A percentile compares a stretch with the other conserved stretches of the same genome.
Evolutionary conservation across 2,888 invertebrate species (phyloP).

Genomic region (Polydrusus pterygomalis): DNA sequence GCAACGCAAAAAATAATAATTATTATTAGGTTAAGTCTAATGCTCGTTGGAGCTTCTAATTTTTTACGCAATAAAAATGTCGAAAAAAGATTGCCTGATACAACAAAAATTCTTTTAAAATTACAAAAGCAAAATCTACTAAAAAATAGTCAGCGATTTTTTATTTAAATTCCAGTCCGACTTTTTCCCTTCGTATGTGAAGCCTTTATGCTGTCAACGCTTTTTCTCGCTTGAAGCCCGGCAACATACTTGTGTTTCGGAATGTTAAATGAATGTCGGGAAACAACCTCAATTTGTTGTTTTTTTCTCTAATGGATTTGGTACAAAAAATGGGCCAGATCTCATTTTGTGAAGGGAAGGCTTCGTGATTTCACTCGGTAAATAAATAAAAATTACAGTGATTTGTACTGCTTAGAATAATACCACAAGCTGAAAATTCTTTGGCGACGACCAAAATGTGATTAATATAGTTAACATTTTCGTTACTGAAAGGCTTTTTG

Average conservation of each 20-base stretch:
- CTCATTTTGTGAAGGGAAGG: not conserved
- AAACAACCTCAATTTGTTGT: constrained; percentile 46
- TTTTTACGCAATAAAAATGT: too few relatives aligned
- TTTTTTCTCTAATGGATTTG: constrained; percentile 21
- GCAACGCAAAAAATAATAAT: too few relatives aligned
- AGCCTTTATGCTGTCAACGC: constrained; percentile 47
- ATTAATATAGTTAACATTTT: too few relatives aligned
- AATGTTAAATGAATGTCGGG: constrained; percentile 43
- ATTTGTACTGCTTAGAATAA: not conserved
- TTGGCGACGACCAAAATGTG: not conserved
- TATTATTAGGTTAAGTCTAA: too few relatives aligned
- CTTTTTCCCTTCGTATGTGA: constrained; percentile 38
- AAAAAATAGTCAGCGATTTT: constrained; percentile 40
- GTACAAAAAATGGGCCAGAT: constrained; percentile 18
- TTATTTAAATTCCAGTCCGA: constrained; percentile 30
- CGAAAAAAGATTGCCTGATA: not conserved
- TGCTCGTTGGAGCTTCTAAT: too few relatives aligned
- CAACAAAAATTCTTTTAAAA: constrained; percentile 16
- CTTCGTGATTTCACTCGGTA: constrained; percentile 15
- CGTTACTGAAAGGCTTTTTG: too few relatives aligned
- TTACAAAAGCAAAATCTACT: constrained; percentile 17
- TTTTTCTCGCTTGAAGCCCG: constrained; percentile 35
- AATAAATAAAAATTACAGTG: constrained; percentile 20
- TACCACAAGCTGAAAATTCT: not conserved
- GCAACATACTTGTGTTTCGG: constrained; percentile 38